Evolutionary conservation across 2,888 invertebrate genomes (phyloP), one percentile per base, ranked within the genome.

Genomic region (Teleiodes luculella): DNA sequence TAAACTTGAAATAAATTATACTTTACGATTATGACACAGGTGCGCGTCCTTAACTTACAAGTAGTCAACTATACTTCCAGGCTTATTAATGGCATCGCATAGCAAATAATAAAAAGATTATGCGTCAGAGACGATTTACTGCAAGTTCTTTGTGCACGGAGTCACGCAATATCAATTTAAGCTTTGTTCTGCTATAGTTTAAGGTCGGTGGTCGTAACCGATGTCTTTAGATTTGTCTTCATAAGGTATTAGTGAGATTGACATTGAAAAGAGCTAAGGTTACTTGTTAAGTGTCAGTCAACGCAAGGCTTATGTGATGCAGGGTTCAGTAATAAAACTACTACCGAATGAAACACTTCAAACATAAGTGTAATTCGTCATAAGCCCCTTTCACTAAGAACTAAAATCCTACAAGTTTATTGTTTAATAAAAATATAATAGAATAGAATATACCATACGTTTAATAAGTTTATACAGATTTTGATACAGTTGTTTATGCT

Each of bases 101-200:
- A 47, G 55, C 52, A 52, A 43, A 43, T 43, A 52, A 51, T 47
- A 55, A 52, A 46, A 39, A 37, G 16, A 45, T 18, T 46, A 20
- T 41, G 33, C 51, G 24, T 36, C 24, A 16, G 10, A n/a, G n/a
- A n/a, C 30, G 1, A 31, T n/a, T 33, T 11, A 8, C 33, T 11
- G 33, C 20, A 37, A 46, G 37, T 43, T 36, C 51, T 55, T 55
- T 55, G 51, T 55, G 51, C 46, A 30, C 30, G 30, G 37, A 51
- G 51, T 55, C 55, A 55, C 51, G 55, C 16, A 36, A 50, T 16
- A 43, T 4, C 54, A 16, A 54, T 54, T 53, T 24, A 13, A 41
- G 39, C 20, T 28, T 16, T 31, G 43, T 30, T 18, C 18, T 18
- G 8, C 24, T 35, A 52, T 45, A 45, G 45, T 52, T 45, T 47